Percentiles rank a stretch among this genome's conserved stretches.
Evolutionary conservation across 2,888 invertebrate species (phyloP).

Genomic region (Epirrhoe alternata): DNA sequence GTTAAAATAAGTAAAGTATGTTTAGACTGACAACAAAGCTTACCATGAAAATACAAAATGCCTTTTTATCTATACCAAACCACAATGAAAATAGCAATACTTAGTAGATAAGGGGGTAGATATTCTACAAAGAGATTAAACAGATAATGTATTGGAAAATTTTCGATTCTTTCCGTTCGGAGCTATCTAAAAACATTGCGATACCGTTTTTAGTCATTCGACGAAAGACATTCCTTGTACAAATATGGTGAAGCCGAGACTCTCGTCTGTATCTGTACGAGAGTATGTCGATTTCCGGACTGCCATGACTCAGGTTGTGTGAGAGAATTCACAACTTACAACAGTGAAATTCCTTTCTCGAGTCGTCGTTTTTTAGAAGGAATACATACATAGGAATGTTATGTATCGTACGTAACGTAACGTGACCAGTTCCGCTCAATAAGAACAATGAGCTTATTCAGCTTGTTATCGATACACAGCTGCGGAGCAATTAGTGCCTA

Average conservation of each 20-base stretch:
- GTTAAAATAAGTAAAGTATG: neutral
- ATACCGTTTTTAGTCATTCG: slow-evolving; percentile 35
- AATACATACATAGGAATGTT: slow-evolving; percentile 32
- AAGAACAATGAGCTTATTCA: slow-evolving; percentile 70
- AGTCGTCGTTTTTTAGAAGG: slow-evolving; percentile 35
- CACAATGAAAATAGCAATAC: slow-evolving; percentile 10
- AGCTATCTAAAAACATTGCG: slow-evolving; percentile 26
- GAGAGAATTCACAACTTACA: slow-evolving; percentile 58
- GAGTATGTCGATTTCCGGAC: slow-evolving; percentile 56
- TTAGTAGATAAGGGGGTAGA: neutral
- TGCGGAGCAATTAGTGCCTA: slow-evolving; percentile 49
- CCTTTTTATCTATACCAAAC: neutral
- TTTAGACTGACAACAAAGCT: neutral
- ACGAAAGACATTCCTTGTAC: slow-evolving; percentile 39
- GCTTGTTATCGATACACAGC: slow-evolving; percentile 70
- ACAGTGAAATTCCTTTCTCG: slow-evolving; percentile 52
- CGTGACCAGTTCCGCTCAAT: slow-evolving; percentile 46
- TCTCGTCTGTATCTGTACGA: slow-evolving; percentile 42
- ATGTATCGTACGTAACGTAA: slow-evolving; percentile 39
- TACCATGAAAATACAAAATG: neutral
- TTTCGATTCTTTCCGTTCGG: slow-evolving; percentile 25
- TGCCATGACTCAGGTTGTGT: slow-evolving; percentile 52
- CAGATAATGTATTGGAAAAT: slow-evolving; percentile 19
- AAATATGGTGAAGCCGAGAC: slow-evolving; percentile 39
- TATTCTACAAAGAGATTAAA: slow-evolving; percentile 10